Evolutionary conservation across 2,888 invertebrate genomes (phyloP).

Genomic region (Muschampia plurimacula): DNA sequence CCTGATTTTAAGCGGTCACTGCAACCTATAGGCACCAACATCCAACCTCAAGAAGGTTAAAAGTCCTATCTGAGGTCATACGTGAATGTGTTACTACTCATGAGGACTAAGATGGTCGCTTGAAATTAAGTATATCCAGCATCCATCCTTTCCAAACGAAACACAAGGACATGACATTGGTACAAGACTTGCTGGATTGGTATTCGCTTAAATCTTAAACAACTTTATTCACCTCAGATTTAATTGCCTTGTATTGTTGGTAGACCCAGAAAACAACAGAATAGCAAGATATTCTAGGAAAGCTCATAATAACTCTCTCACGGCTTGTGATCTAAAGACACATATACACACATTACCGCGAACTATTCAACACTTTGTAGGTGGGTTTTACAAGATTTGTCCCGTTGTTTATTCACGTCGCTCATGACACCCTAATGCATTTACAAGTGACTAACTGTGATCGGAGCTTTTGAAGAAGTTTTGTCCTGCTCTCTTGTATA

Average conservation of each 20-base stretch:
- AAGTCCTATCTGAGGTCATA: too few species aligned
- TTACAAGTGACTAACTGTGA: slow-evolving; percentile 8
- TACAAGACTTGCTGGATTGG: too few species aligned
- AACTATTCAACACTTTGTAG: slow-evolving; percentile 16
- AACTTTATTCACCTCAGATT: too few species aligned
- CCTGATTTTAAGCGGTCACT: too few species aligned
- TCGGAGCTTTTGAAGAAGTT: background rate
- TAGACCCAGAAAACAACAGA: slow-evolving; percentile 12
- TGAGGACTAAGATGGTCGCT: too few species aligned
- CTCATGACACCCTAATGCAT: slow-evolving; percentile 12
- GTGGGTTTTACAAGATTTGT: slow-evolving; percentile 21
- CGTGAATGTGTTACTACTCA: too few species aligned
- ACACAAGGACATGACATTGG: too few species aligned
- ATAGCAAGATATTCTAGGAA: slow-evolving; percentile 25
- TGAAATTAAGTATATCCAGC: too few species aligned
- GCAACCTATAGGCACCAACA: too few species aligned
- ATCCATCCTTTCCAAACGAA: too few species aligned
- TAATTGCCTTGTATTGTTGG: slow-evolving; percentile 15
- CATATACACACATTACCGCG: slow-evolving; percentile 21
- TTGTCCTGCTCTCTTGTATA: background rate
- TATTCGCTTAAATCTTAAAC: too few species aligned
- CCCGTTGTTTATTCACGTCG: slow-evolving; percentile 23
- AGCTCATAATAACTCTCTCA: slow-evolving; percentile 38
- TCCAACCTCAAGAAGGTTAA: too few species aligned
- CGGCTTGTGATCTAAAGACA: slow-evolving; percentile 22